Percentiles rank a stretch among this genome's conserved stretches.
phyloP scores from a whole-genome alignment of 1,140 invertebrate genomes.

The Zelostemma sp. region DNA sequence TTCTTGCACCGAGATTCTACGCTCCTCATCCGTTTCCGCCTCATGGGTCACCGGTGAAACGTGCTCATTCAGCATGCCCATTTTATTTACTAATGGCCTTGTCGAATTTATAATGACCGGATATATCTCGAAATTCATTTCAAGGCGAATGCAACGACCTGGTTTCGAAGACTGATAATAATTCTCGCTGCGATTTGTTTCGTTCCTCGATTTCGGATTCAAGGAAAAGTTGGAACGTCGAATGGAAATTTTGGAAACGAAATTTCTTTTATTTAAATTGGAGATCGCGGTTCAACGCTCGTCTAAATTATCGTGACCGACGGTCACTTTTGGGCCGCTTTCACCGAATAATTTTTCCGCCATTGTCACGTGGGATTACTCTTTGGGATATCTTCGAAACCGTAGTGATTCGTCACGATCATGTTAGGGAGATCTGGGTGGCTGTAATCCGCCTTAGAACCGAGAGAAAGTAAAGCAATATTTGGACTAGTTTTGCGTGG shows the following conservation, averaged over 20 bases:
- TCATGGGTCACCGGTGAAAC: no score
- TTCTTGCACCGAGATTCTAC: no score
- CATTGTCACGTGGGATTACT: no score
- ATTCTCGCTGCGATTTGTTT: constrained; percentile 3
- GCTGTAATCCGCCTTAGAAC: not conserved
- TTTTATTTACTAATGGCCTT: no score
- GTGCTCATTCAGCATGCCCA: no score
- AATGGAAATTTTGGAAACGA: constrained; percentile 48
- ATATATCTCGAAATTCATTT: no score
- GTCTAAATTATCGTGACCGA: constrained; percentile 21
- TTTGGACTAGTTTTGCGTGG: constrained; percentile 33
- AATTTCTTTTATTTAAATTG: no score
- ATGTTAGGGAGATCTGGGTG: not conserved
- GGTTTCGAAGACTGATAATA: constrained; percentile 5
- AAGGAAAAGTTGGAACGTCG: not conserved
- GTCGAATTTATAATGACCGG: no score
- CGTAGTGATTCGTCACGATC: constrained; percentile 17
- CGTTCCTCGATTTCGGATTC: no score
- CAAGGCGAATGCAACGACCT: constrained; percentile 9
- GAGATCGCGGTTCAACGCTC: constrained; percentile 14
- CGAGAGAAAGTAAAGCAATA: constrained; percentile 34
- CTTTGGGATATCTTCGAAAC: not conserved
- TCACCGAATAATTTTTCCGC: constrained; percentile 58
- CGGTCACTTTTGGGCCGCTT: constrained; percentile 54
- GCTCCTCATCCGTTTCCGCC: no score